Evolutionary conservation across 2,888 invertebrate genomes (phyloP).

Genomic region (Nomada goodeniana): DNA sequence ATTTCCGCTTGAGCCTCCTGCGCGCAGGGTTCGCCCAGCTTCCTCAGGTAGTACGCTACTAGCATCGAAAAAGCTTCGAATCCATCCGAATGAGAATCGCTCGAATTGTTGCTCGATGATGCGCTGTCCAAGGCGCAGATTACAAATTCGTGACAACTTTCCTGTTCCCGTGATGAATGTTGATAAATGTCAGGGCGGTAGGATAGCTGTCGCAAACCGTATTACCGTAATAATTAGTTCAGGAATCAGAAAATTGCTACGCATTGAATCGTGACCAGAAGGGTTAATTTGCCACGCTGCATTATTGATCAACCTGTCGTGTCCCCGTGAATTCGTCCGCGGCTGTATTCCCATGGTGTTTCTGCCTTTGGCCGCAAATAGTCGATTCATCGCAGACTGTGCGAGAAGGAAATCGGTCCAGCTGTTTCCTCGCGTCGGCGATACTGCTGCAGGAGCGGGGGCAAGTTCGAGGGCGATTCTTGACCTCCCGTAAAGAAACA

Average conservation of each 20-base stretch:
- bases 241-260: neutral
- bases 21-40: slow-evolving; percentile 59
- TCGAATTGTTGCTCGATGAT: slow-evolving; percentile 13
- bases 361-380: neutral
- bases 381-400: neutral
- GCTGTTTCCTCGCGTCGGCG: neutral
- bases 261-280: neutral
- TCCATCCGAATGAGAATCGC: slow-evolving; percentile 43
- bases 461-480: slow-evolving; percentile 20
- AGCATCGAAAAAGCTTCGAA: slow-evolving; percentile 68
- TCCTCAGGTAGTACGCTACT: slow-evolving; percentile 62
- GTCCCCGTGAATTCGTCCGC: neutral
- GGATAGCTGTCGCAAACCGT: neutral
- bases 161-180: neutral
- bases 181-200: neutral
- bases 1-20: slow-evolving; percentile 64
- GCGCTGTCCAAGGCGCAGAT: slow-evolving; percentile 7
- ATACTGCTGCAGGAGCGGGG: slow-evolving; percentile 29
- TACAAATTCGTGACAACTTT: slow-evolving; percentile 8
- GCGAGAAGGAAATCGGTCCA: neutral
- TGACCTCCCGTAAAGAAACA: slow-evolving; percentile 42
- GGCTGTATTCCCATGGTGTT: neutral
- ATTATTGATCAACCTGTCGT: slow-evolving; percentile 32
- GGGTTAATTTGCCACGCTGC: slow-evolving; percentile 16
- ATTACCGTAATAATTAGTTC: neutral